Evolutionary conservation across 2,888 invertebrate species (phyloP), one percentile per base, ranked within the genome.

Genomic region (Drosophila eohydei): DNA sequence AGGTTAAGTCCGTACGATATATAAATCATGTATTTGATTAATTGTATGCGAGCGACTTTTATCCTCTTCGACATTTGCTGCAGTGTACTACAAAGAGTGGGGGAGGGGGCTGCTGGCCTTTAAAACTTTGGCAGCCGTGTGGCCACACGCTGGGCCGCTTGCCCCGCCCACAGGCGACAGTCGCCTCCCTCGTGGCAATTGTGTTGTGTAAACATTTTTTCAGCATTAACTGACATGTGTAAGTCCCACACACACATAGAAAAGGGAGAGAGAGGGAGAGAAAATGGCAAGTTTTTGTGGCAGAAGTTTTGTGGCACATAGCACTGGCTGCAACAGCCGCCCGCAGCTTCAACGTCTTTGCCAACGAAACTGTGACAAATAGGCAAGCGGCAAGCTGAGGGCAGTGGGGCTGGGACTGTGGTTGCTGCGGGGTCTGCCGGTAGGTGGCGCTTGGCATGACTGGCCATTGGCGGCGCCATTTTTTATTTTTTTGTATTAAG

Each of bases 21-120:
- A 83, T 88, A 88, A 86, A 84, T 84, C 89, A 88, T 87, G 63
- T 68, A 79, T 84, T 84, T 89, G 88, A 81, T 84, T 87, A 89
- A 84, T 84, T 71, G 70, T 79, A 60, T 66, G 62, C 67, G 30
- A 51, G 80, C 77, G 86, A 85, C 88, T 85, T 85, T 82, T 85
- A 88, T 88, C 83, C 88, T 69, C 48, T 68, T 84, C 73, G 88
- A 82, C 83, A 50, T 72, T 58, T 54, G 73, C 83, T 70, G 75
- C 84, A 83, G 51, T 61, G 44, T 14, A 28, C 46, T 52, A 14
- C 38, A 21, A 6, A 8, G 26, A 0, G 2, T 2, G 41, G 21
- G 43, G 0, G 3, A 0, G 26, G 7, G 46, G 40, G 41, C 2
- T 52, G 57, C 60, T 69, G 74, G 72, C 78, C 78, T 73, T 84